These are phyloP conservation scores for Zalophus californianus DNA, from an alignment of 2,797 vertebrate genomes.

Conservation along the genomic window DNA sequence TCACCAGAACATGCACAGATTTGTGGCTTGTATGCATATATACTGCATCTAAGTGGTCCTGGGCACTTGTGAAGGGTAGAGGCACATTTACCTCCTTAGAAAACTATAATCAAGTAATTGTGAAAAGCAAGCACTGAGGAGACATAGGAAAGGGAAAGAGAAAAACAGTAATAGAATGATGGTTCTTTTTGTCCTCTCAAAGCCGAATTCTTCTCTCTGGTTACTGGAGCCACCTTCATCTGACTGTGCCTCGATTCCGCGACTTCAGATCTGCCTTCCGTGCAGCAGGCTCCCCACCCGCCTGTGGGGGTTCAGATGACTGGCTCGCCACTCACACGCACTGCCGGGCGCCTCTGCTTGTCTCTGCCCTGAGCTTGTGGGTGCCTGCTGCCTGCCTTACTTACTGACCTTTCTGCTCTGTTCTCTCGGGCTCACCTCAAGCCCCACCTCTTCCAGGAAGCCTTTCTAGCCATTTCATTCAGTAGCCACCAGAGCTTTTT, in stretches of 20 bases:
- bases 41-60: not conserved
- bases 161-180: not conserved
- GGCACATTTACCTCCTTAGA: not conserved
- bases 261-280: not conserved
- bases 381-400: rapidly evolving
- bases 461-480: not conserved
- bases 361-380: too few relatives aligned
- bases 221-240: not conserved
- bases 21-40: not conserved
- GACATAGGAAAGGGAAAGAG: too few relatives aligned
- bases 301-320: rapidly evolving
- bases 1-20: rapidly evolving
- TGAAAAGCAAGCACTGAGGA: not conserved
- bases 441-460: not conserved
- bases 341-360: not conserved
- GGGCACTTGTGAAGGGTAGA: not conserved
- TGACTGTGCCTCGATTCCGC: not conserved
- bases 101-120: not conserved
- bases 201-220: not conserved
- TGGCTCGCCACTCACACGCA: rapidly evolving
- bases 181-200: not conserved
- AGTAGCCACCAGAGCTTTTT: not conserved
- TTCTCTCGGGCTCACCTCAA: too few relatives aligned
- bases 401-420: not conserved
- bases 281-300: rapidly evolving